phyloP scores from a whole-genome alignment of 1,140 invertebrate genomes.

The Portunus trituberculatus region DNA sequence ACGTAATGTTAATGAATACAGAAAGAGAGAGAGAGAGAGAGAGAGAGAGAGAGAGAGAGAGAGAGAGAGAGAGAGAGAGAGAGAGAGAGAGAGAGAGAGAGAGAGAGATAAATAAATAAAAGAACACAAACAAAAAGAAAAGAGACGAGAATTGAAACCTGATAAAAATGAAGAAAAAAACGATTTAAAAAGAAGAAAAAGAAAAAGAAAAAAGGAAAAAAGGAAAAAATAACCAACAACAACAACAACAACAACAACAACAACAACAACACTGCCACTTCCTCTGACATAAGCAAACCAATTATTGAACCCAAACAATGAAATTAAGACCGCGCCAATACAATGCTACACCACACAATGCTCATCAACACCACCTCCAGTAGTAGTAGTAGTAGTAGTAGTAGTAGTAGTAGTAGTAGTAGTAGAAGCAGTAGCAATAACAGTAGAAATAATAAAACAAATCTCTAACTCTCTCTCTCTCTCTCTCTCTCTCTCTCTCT shows the following conservation, averaged over 20 bases:
- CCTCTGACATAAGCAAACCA: no score
- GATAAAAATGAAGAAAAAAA: neutral
- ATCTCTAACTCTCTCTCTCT: neutral
- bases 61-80: constrained; percentile 5
- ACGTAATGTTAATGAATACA: neutral
- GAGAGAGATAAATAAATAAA: neutral
- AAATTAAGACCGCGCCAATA: no score
- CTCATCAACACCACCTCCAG: no score
- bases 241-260: neutral
- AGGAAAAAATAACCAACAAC: neutral
- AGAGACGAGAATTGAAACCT: no score
- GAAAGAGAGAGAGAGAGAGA: neutral
- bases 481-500: no score
- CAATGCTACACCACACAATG: no score
- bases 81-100: constrained; percentile 17
- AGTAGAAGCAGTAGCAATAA: neutral
- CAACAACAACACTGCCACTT: neutral
- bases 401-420: constrained; percentile 14
- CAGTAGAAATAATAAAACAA: neutral
- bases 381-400: constrained; percentile 17
- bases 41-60: constrained; percentile 17
- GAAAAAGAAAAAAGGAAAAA: neutral
- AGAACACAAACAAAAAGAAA: neutral
- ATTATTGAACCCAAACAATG: no score
- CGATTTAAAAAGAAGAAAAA: neutral